Evolutionary conservation across 1,140 invertebrate genomes (phyloP), one percentile per base, ranked within the genome.

Genomic region (Drosophila sp.): DNA sequence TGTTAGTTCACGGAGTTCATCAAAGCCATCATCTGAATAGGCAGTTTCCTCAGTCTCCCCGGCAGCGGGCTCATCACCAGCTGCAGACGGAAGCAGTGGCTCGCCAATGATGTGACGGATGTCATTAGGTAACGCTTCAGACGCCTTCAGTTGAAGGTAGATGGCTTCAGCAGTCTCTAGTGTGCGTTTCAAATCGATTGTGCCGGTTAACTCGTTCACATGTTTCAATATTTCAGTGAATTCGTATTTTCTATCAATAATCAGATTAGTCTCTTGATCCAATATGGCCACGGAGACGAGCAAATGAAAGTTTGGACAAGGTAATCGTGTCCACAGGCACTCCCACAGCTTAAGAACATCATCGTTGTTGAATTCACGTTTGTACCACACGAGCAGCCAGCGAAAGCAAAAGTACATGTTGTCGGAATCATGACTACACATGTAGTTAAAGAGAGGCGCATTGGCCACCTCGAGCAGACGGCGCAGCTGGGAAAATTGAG

Each of bases 371-470:
- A 97, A 95, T 92, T 97, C 96, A 71, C 96, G 91, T 92, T 97
- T 97, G 79, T 97, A 97, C 92, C 96, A 94, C 7, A 97, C 96
- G 4, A 97, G 93, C 2, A 97, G 93, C 96, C 97, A 97, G 13
- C 99, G 96, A 93, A 99, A 99, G 92, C 98, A 99, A 92, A 99
- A 99, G 91, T 98, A 99, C 96, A 99, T 98, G 91, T 99, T 99
- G 3, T 96, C 96, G 2, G 98, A 99, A 70, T 99, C 98, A 83
- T 99, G 96, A 21, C 94, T 94, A 71, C 97, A 96, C 86, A 98
- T 94, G 93, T 99, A 99, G 54, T 95, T 94, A 43, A 96, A 96
- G 27, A 99, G 93, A 56, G 95, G 94, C 0, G 97, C 97, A 90
- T 98, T 96, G 18, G 95, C 94, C 76, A 98, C 95, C 76, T 94